Evolutionary conservation across 2,113 vertebrate genomes (phyloP), one percentile per base, ranked within the genome.

Genomic region (Copsychus sechellarum): DNA sequence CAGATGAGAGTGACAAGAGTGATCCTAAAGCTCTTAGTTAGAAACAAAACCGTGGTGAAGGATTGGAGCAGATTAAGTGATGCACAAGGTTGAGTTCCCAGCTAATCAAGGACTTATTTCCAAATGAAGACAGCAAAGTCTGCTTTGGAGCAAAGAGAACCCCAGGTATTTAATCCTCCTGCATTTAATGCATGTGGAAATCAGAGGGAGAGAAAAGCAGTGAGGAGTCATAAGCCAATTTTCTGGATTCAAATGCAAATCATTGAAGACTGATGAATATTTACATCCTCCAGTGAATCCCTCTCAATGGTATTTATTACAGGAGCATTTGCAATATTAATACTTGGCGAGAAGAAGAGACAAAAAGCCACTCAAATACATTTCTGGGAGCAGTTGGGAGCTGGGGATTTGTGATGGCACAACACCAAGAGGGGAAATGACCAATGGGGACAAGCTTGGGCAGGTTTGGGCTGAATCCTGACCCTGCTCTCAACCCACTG

Each of bases 211-310:
- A 89, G 94, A 94, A 96, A 94, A 93, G 92, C 94, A 94, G 80
- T 10, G 31, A 78, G 80, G 60, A 94, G 80, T 36, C 72, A 83
- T 93, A 96, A 95, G 95, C 90, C 93, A 96, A 94, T 93, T 96
- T 95, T 95, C 90, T 93, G 85, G 92, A 96, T 96, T 97, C 94
- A 94, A 96, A 97, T 96, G 92, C 90, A 96, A 96, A 96, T 92
- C 92, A 81, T 88, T 88, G 86, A 85, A 87, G 60, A 42, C 90
- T 83, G 88, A 94, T 96, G 88, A 96, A 96, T 96, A 97, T 96
- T 96, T 95, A 96, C 80, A 90, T 14, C 82, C 85, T 92, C 87
- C 90, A 92, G 90, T 6, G 6, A 88, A 82, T 71, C 81, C 76
- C 24, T 90, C 67, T 90, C 76, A 14, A 18, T 8, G 62, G 62